phyloP scores from a whole-genome alignment of 2,797 vertebrate species.

The Chlorospingus flavigularis region DNA sequence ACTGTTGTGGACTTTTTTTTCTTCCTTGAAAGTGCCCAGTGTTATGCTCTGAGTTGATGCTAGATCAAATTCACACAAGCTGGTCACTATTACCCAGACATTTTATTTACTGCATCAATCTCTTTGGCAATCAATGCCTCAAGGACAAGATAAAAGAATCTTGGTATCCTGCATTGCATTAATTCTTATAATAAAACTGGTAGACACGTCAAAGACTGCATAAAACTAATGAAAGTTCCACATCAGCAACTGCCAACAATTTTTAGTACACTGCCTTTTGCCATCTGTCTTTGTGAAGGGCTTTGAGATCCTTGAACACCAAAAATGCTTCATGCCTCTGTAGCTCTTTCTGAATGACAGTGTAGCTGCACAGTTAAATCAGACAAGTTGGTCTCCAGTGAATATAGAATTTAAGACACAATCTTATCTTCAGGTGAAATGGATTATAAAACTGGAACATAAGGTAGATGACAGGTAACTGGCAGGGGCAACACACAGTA shows the following conservation, averaged over 20 bases:
- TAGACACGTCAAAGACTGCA: background rate
- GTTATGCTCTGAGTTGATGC: background rate
- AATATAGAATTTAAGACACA: background rate
- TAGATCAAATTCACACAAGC: background rate
- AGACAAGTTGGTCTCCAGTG: background rate
- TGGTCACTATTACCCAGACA: background rate
- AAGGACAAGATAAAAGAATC: background rate
- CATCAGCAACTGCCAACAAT: background rate
- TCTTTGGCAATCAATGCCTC: background rate
- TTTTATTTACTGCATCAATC: background rate
- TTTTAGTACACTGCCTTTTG: background rate
- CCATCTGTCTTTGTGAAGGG: background rate
- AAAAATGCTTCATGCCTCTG: background rate
- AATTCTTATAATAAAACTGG: background rate
- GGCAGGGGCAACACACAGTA: background rate
- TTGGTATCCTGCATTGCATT: background rate
- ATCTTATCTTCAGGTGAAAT: background rate
- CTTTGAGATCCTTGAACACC: background rate
- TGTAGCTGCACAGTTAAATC: background rate
- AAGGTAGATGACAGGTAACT: background rate
- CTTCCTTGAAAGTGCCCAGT: background rate
- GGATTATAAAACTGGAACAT: background rate
- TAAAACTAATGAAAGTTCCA: background rate
- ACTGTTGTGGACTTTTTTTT: background rate
- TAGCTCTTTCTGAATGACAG: background rate